phyloP scores from a whole-genome alignment of 2,797 vertebrate species.

The Ficedula albicollis region DNA sequence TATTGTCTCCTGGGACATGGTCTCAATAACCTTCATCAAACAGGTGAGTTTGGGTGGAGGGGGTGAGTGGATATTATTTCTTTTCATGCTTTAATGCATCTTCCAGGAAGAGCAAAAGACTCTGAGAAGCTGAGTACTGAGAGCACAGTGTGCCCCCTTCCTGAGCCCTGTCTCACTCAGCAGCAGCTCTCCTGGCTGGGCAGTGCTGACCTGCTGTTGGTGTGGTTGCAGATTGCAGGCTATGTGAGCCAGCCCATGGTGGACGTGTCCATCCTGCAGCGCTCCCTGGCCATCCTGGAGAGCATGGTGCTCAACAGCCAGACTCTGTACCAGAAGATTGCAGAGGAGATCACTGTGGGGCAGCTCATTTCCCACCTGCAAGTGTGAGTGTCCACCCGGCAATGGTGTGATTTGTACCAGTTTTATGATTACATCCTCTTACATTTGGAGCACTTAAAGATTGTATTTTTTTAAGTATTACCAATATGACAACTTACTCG shows the following conservation, averaged over 20 bases:
- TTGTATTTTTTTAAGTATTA: background rate
- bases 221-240: constrained; percentile 85
- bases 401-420: background rate
- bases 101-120: background rate
- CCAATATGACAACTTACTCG: background rate
- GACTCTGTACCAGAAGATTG: constrained; percentile 94
- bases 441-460: background rate
- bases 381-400: constrained; percentile 87
- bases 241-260: constrained; percentile 97
- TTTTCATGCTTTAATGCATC: background rate
- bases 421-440: background rate
- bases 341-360: constrained; percentile 96
- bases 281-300: constrained; percentile 96
- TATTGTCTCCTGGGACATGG: constrained; percentile 97
- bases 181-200: background rate
- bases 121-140: background rate
- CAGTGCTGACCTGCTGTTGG: background rate
- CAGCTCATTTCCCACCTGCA: constrained; percentile 98
- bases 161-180: background rate
- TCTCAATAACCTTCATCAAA: constrained; percentile 96
- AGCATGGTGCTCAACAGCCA: constrained; percentile 99
- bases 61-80: background rate
- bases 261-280: constrained; percentile 96
- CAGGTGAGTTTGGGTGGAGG: constrained; percentile 80
- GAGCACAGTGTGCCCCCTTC: background rate